Conservation (phyloP, 1,140 invertebrate genomes). For the Conopomorpha cramerella region DNA sequence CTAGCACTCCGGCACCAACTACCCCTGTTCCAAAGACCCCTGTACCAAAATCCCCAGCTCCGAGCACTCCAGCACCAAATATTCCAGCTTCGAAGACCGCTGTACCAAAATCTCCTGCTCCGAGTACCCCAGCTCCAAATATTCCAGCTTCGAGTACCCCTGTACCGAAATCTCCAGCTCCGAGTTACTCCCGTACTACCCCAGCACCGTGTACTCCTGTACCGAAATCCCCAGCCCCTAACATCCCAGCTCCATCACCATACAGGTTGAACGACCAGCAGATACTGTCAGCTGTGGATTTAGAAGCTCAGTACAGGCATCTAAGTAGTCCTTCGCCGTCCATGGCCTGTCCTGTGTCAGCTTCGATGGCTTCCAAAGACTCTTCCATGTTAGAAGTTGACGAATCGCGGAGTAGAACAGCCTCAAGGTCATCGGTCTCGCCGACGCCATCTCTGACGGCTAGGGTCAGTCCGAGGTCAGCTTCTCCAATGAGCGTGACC, state of each 20-base stretch:
- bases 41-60: constrained; percentile 34
- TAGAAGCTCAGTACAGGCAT: constrained; percentile 24
- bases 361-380: too few species aligned
- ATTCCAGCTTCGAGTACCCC: constrained; percentile 30
- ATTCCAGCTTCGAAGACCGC: constrained; percentile 21
- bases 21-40: constrained; percentile 34
- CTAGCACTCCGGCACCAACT: constrained; percentile 17
- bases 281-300: too few species aligned
- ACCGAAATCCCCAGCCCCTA: too few species aligned
- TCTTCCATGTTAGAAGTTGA: constrained; percentile 3
- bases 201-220: constrained; percentile 33
- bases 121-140: constrained; percentile 28
- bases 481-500: too few species aligned
- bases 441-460: constrained; percentile 15
- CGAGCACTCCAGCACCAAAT: constrained; percentile 22
- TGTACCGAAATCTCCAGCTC: constrained; percentile 34
- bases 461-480: too few species aligned
- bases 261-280: too few species aligned
- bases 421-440: constrained; percentile 14
- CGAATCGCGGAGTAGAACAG: constrained; percentile 9
- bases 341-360: too few species aligned
- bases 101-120: constrained; percentile 34
- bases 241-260: too few species aligned
- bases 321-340: constrained; percentile 11
- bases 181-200: constrained; percentile 29